Percentiles rank a stretch among this genome's conserved stretches.
Evolutionary conservation across 2,113 vertebrate species (phyloP).

Genomic region (Fregata magnificens): DNA sequence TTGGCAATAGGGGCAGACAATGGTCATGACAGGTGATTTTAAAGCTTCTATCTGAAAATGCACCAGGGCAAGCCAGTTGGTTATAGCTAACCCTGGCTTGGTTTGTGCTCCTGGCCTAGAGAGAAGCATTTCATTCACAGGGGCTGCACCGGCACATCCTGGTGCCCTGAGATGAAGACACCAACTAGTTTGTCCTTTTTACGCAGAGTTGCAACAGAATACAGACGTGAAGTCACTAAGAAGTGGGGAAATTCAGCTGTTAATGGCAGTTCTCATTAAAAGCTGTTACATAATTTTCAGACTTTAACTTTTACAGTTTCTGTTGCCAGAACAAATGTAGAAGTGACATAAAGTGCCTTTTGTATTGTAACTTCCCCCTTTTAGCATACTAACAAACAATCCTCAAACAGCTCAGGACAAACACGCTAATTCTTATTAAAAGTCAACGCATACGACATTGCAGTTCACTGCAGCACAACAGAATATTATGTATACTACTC

Average conservation of each 20-base stretch:
- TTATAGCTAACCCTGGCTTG: neutral
- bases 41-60: neutral
- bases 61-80: neutral
- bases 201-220: neutral
- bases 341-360: neutral
- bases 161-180: neutral
- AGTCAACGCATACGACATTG: neutral
- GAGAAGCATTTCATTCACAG: neutral
- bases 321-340: neutral
- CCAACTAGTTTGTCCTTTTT: neutral
- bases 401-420: neutral
- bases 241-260: neutral
- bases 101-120: neutral
- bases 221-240: neutral
- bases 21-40: neutral
- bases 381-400: neutral
- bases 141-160: neutral
- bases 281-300: neutral
- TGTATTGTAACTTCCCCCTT: neutral
- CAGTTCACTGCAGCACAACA: neutral
- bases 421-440: neutral
- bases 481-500: neutral
- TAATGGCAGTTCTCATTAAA: neutral
- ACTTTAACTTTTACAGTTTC: neutral
- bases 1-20: neutral